Base-by-base conservation (phyloP, 2,113 vertebrate genomes). In the Taxidea taxus region DNA sequence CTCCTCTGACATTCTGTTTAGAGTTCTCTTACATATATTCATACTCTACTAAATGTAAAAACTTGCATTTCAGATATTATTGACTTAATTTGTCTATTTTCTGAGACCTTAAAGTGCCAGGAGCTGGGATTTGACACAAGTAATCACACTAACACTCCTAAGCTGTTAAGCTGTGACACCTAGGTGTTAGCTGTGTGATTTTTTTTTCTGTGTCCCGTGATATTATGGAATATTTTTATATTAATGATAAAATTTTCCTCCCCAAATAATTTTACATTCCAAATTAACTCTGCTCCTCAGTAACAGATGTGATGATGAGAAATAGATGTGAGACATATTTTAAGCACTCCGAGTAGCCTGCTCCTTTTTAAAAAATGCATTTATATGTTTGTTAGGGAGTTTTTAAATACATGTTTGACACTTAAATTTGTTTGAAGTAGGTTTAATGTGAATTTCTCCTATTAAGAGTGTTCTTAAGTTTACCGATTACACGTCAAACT, bases 391-490 rank as follows among this genome's bases (percentile, higher is more conserved):
- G 16, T 93, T 60, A 89, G 31, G 15, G 31, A 70, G 15, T 54
- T 95, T 94, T 94, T 8, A 85, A 91, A n/a, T 87, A 44, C n/a
- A 62, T 81, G 39, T 88, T 58, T 21, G 27, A 91, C 49, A 37
- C 25, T 75, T 87, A 77, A 13, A 20, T 16, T 77, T 75, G 42
- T 44, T 75, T 0, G 25, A 49, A 93, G 10, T 92, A 27, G 62
- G 12, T 92, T 92, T 81, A 87, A 18, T 51, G 25, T 86, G 68
- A 84, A 95, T 90, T 96, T 94, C 7, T 83, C 21, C 54, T n/a
- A 5, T 25, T 91, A 90, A 90, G 51, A 82, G 42, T 93, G 13
- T 90, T 95, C 42, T 85, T 82, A 81, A 54, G 34, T 70, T 94
- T 51, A 87, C 34, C 47, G 86, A 4, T 74, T 77, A 64, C 7